Percentiles rank a stretch among this genome's conserved stretches.
phyloP scores from a whole-genome alignment of 1,140 invertebrate species.

The Pseudoatta argentina region DNA sequence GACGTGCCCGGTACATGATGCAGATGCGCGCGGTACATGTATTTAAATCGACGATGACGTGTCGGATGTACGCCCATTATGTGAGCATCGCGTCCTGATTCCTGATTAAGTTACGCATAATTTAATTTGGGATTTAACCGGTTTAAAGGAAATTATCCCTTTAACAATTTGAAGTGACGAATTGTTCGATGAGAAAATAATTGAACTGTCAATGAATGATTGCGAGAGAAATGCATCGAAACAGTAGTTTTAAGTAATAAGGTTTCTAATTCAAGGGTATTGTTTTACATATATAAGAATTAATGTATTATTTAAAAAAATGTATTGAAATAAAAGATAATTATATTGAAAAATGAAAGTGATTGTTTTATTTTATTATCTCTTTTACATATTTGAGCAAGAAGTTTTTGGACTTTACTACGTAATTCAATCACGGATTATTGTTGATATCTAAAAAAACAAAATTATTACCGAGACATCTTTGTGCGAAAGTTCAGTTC shows the following conservation, averaged over 20 bases:
- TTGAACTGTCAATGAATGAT: not conserved
- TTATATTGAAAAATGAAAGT: not conserved
- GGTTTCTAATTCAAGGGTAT: not conserved
- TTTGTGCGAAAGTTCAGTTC: not conserved
- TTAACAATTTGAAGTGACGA: not conserved
- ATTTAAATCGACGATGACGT: slow-evolving; percentile 65
- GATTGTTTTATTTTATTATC: not conserved
- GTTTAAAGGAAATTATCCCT: not conserved
- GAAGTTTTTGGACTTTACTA: not conserved
- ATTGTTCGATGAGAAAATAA: not conserved
- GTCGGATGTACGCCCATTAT: not conserved
- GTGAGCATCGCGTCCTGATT: slow-evolving; percentile 17
- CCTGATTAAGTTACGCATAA: slow-evolving; percentile 22
- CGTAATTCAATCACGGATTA: not conserved
- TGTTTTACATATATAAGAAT: not conserved
- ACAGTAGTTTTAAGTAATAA: not conserved
- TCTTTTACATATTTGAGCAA: not conserved
- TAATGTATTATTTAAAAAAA: not conserved
- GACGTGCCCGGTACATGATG: slow-evolving; percentile 61
- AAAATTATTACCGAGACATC: not conserved
- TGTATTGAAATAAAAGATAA: not conserved
- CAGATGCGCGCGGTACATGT: slow-evolving; percentile 54
- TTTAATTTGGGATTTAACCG: slow-evolving; percentile 18
- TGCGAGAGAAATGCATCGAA: not conserved
- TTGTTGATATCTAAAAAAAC: not conserved